phyloP scores from a whole-genome alignment of 2,113 vertebrate genomes.

The Nettapus auritus region DNA sequence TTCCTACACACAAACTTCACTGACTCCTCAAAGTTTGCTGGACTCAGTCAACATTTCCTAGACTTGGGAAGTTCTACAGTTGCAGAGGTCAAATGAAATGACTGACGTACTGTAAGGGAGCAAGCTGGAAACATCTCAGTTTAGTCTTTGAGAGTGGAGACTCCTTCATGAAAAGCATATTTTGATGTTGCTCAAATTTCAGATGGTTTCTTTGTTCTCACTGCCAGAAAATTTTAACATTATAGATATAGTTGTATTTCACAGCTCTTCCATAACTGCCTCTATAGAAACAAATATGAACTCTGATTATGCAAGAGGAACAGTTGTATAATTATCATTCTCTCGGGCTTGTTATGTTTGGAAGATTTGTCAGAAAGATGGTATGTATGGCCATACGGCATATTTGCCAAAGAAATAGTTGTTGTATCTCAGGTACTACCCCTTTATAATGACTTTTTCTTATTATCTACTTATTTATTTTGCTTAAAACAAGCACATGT shows the following conservation, averaged over 20 bases:
- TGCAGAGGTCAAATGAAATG: background rate
- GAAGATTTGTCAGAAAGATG: background rate
- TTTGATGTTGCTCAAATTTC: background rate
- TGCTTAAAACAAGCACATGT: background rate
- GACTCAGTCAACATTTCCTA: background rate
- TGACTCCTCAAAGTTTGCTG: background rate
- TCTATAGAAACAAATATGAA: background rate
- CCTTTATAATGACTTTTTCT: background rate
- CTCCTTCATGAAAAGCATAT: background rate
- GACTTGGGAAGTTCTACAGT: background rate
- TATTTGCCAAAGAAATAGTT: background rate
- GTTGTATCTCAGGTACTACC: background rate
- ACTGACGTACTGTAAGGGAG: background rate
- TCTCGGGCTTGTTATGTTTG: background rate
- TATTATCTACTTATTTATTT: background rate
- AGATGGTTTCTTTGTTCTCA: background rate
- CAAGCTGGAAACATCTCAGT: background rate
- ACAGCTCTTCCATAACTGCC: background rate
- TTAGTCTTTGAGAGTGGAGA: background rate
- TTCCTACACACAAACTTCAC: background rate
- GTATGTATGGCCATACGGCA: background rate
- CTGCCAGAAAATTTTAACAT: background rate
- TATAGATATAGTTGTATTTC: background rate
- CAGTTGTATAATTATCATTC: background rate
- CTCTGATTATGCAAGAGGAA: background rate